These are phyloP conservation scores for Microctonus hyperodae DNA, from an alignment of 2,888 invertebrate species.

Conservation along the genomic window DNA sequence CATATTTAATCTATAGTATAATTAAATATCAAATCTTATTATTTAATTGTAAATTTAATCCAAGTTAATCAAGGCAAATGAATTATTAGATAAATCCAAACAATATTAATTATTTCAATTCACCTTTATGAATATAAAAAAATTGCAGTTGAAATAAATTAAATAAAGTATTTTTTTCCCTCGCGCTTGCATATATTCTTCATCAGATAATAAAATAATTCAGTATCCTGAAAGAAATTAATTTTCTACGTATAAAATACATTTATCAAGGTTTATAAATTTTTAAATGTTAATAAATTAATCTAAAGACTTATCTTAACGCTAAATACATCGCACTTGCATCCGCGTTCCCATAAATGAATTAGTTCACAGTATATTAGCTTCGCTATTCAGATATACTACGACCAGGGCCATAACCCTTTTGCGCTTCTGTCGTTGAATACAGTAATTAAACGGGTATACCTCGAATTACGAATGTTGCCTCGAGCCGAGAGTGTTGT, in stretches of 20 bases:
- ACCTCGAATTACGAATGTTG: conserved; percentile 53
- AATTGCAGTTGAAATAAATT: too few species aligned
- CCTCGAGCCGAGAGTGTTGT: conserved; percentile 34
- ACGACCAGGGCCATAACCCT: conserved; percentile 52
- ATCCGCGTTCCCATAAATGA: conserved; percentile 47
- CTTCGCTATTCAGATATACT: conserved; percentile 58
- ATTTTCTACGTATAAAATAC: too few species aligned
- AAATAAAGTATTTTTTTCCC: too few species aligned
- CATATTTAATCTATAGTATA: not conserved
- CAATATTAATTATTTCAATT: too few species aligned
- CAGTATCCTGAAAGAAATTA: too few species aligned
- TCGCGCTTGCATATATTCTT: too few species aligned
- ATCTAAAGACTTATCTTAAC: conserved; percentile 6
- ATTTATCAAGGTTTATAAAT: too few species aligned
- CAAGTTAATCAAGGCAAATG: not conserved
- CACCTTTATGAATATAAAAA: too few species aligned
- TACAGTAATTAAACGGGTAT: conserved; percentile 60
- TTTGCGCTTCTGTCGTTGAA: conserved; percentile 54
- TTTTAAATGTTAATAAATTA: not conserved
- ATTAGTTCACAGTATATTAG: conserved; percentile 60
- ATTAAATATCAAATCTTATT: not conserved
- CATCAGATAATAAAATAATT: too few species aligned
- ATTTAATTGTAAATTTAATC: not conserved
- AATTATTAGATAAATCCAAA: too few species aligned
- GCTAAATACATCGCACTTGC: conserved; percentile 6